Evolutionary conservation across 2,888 invertebrate species (phyloP), one percentile per base, ranked within the genome.

Genomic region (Hyles lineata): DNA sequence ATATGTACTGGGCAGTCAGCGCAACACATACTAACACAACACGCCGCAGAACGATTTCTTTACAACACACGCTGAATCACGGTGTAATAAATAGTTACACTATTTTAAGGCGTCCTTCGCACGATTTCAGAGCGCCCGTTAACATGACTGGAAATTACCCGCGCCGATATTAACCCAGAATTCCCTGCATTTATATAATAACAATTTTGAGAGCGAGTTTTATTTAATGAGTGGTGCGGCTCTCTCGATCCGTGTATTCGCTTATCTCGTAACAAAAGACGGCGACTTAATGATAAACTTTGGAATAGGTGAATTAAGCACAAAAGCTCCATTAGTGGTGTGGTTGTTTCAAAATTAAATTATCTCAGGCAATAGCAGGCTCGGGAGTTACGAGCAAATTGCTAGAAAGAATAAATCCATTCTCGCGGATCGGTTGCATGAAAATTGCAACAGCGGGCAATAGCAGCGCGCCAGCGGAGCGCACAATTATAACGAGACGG

Each of bases 401-500:
- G 89, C 88, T 87, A 90, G 91, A 91, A 92, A 91, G 89, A 91
- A 92, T 89, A 90, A 90, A 92, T 92, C 90, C 89, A 89, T 91
- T 90, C 89, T 89, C 87, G 88, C 87, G 89, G 86, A 91, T 92
- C 89, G 90, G 91, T 90, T 92, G 92, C 92, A 92, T 91, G 92
- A 90, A 92, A 91, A 93, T 92, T 92, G 92, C 92, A 93, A 90
- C 91, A 91, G 91, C 90, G 85, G 89, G 90, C 90, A 87, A 90
- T 90, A 89, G 89, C 88, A 85, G 88, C 85, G 87, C 89, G 90
- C 89, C 92, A 92, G 87, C 92, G 89, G 87, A 91, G 93, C 94
- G 93, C 88, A 89, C 94, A 93, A 93, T 93, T 94, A 93, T 94
- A 94, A 94, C 92, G 93, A 94, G 94, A 90, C 86, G 87, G 90